Evolutionary conservation across 2,113 vertebrate species (phyloP).

Genomic region (Oryzias curvinotus): DNA sequence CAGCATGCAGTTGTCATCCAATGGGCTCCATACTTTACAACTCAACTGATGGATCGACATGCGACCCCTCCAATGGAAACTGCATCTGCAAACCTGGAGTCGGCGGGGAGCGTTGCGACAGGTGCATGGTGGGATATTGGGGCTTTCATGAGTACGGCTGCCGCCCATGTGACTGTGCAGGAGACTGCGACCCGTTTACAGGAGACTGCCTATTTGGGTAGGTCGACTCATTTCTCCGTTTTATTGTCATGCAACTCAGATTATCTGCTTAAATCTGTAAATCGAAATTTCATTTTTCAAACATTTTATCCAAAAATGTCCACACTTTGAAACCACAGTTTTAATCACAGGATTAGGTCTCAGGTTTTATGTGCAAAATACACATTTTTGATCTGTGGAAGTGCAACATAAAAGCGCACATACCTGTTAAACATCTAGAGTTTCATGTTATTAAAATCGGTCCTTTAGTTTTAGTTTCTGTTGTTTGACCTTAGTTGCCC

Average conservation of each 20-base stretch:
- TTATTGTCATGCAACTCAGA: too few species aligned
- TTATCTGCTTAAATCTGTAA: background rate
- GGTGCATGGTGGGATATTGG: conserved; percentile 95
- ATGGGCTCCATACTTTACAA: conserved; percentile 84
- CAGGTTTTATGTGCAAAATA: too few species aligned
- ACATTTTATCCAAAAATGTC: background rate
- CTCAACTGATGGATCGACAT: conserved; percentile 69
- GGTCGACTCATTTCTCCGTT: conserved; percentile 29
- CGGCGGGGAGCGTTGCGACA: conserved; percentile 86
- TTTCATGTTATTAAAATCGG: too few species aligned
- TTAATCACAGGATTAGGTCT: too few species aligned
- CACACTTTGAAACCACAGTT: background rate
- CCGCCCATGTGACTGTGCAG: conserved; percentile 89
- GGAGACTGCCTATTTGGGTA: conserved; percentile 89
- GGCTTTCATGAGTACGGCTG: conserved; percentile 91
- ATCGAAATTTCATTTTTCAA: background rate
- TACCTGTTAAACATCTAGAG: too few species aligned
- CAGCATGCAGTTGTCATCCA: conserved; percentile 90
- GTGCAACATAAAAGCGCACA: too few species aligned
- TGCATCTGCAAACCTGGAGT: conserved; percentile 95
- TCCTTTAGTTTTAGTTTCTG: too few species aligned
- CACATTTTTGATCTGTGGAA: too few species aligned
- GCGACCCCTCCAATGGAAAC: conserved; percentile 88
- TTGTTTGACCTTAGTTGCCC: too few species aligned
- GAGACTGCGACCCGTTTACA: conserved; percentile 87